Base-by-base conservation (phyloP, 2,888 invertebrate genomes). In the Agonopterix subpropinquella region DNA sequence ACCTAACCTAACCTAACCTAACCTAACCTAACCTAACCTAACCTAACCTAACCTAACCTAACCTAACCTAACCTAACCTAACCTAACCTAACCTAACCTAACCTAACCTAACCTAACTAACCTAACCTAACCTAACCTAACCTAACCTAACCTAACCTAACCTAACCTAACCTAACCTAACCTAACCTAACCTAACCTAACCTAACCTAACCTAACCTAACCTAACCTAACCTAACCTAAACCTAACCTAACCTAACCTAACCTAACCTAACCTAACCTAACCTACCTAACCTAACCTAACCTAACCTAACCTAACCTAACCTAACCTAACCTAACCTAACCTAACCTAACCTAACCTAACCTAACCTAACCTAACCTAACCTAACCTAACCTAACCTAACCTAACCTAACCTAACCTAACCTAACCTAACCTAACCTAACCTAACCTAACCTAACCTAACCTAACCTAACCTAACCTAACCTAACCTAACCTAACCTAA, bases 201-300 rank as follows among this genome's bases (percentile, higher is more conserved):
- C 52, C 52, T 49, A 52, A 52, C 51, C 51, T 51, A 51, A 13
- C 13, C 13, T 13, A 13, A 13, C 13, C 13, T 13, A 13, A 51
- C 45, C 45, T 45, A 45, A 51, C 48, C 48, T 46, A 51, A 48
- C 48, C 48, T 49, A 52, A 49, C 49, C 49, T 47, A n/a, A 48
- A 52, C 52, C 49, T 47, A 48, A 49, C 52, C 52, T 47, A 52
- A 52, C 49, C 49, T 43, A 49, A 47, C 52, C 50, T 50, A 47
- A 47, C 47, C 47, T 39, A 50, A 47, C 47, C 47, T 50, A 47
- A 47, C 50, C 47, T 47, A 50, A 47, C 47, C 47, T 44, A 47
- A 47, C 50, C 50, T 47, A 47, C 47, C 47, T 47, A 47, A 47
- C 50, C 50, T 47, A 47, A 47, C 47, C 50, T 47, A 47, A 49